Evolutionary conservation across 2,888 invertebrate genomes (phyloP), one percentile per base, ranked within the genome.

Genomic region (Ischnus inquisitorius): DNA sequence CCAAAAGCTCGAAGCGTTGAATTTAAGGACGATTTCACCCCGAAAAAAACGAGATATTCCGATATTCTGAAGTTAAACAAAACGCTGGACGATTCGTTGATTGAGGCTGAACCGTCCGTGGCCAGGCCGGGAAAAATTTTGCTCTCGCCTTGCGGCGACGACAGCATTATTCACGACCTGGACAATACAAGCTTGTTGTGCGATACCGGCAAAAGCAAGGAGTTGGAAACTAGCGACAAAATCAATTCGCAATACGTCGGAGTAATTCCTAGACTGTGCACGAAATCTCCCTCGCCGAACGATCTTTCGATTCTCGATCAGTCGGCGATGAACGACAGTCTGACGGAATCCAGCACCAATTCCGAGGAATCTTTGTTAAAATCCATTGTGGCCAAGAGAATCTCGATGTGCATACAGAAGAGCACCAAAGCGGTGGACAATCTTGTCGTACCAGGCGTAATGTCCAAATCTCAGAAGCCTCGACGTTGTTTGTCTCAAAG

Each of bases 261-360:
- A 0, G 2, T 19, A 6, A 43, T 68, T 39, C 79, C 85, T 0
- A 19, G 12, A 3, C n/a, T 79, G 2, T 43, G 22, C 8, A 16
- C 79, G 6, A 57, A 79, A 10, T 46, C 22, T 1, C 79, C 51
- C 6, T 34, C 1, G 5, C n/a, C 22, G 2, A 12, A 43, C 34
- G 77, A 87, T 28, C 43, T 69, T 22, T 92, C 92, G 0, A 90
- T 92, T 79, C 84, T 93, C n/a, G 90, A 89, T 83, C 86, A 88
- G 10, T 92, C 93, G 1, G 84, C 88, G 14, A 90, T 93, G 91
- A 91, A 93, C 51, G 92, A 93, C 82, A 87, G 86, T 79, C 82
- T 87, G 1, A 86, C 83, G 0, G 84, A 83, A 16, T 84, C 85
- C 4, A 76, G 74, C 28, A 67, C 19, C 46, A 86, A 79, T 68